These are phyloP conservation scores for Anabas testudineus DNA, from an alignment of 2,797 vertebrate genomes.

Conservation along the genomic window DNA sequence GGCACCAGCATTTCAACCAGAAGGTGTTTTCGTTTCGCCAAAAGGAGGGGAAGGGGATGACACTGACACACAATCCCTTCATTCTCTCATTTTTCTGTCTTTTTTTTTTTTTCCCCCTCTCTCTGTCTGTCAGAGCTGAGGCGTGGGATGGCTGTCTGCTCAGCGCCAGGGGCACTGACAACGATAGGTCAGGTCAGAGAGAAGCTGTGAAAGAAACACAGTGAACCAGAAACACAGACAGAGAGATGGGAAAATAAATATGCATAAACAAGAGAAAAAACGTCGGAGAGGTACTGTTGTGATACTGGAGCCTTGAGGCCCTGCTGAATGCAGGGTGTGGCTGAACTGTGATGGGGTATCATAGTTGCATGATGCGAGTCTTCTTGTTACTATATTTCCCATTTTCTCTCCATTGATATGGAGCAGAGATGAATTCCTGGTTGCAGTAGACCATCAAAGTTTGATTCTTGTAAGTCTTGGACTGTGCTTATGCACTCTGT, in stretches of 20 bases:
- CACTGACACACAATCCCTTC: conserved; percentile 74
- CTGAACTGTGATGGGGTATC: conserved; percentile 64
- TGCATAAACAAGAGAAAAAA: conserved; percentile 67
- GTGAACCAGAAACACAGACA: conserved; percentile 46
- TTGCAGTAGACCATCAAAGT: conserved; percentile 72
- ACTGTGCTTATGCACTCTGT: conserved; percentile 9
- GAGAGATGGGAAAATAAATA: conserved; percentile 57
- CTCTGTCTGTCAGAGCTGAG: conserved; percentile 50
- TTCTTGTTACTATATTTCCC: conserved; percentile 22
- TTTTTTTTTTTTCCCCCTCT: conserved; percentile 20
- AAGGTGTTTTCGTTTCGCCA: conserved; percentile 53
- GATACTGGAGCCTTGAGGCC: conserved; percentile 59
- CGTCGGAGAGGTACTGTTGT: conserved; percentile 68
- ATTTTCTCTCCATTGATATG: conserved; percentile 45
- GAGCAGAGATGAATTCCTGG: conserved; percentile 55
- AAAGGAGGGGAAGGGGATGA: conserved; percentile 57
- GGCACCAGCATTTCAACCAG: conserved; percentile 16
- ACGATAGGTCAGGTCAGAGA: conserved; percentile 75
- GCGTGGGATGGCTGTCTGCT: conserved; percentile 68
- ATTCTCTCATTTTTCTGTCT: conserved; percentile 57
- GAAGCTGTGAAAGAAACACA: conserved; percentile 50
- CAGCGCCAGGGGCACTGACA: conserved; percentile 77
- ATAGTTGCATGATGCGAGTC: conserved; percentile 45
- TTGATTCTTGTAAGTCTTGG: conserved; percentile 41
- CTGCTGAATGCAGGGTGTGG: conserved; percentile 74